Conservation (phyloP, 2,888 invertebrate species). For the Listrodromus nycthemerus region DNA sequence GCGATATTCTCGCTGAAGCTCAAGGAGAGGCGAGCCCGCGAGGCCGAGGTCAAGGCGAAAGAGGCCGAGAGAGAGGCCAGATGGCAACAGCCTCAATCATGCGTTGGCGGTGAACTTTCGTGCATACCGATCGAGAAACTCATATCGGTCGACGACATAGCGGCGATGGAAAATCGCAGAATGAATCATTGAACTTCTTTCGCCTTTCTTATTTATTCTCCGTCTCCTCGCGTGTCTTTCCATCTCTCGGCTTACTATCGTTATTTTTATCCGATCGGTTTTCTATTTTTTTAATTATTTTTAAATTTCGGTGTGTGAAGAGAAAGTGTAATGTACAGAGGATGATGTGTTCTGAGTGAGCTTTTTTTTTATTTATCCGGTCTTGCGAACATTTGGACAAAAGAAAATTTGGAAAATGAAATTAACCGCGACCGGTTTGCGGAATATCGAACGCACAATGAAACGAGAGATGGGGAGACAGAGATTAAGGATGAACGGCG, state of each 20-base stretch:
- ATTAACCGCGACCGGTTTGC: neutral
- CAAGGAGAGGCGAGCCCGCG: conserved; percentile 91
- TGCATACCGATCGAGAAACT: conserved; percentile 94
- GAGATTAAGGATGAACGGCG: neutral
- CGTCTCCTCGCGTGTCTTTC: conserved; percentile 35
- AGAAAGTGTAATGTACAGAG: neutral
- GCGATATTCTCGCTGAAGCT: conserved; percentile 94
- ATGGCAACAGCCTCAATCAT: conserved; percentile 87
- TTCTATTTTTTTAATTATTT: neutral
- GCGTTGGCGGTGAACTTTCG: conserved; percentile 93
- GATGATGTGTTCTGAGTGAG: neutral
- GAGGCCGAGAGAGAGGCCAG: conserved; percentile 87
- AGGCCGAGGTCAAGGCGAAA: conserved; percentile 89
- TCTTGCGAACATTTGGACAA: neutral
- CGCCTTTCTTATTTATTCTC: conserved; percentile 40
- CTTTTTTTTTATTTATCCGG: neutral
- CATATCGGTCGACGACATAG: conserved; percentile 85
- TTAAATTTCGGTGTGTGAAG: neutral
- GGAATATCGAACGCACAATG: conserved; percentile 54
- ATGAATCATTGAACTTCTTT: conserved; percentile 75
- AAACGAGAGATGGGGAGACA: conserved; percentile 7
- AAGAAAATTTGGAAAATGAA: neutral
- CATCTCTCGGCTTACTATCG: conserved; percentile 21
- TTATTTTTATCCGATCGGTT: neutral
- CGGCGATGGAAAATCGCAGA: conserved; percentile 82